A percentile compares a stretch with the other conserved stretches of the same genome.
phyloP scores from a whole-genome alignment of 2,797 vertebrate species.

The Phalloptychus januarius region DNA sequence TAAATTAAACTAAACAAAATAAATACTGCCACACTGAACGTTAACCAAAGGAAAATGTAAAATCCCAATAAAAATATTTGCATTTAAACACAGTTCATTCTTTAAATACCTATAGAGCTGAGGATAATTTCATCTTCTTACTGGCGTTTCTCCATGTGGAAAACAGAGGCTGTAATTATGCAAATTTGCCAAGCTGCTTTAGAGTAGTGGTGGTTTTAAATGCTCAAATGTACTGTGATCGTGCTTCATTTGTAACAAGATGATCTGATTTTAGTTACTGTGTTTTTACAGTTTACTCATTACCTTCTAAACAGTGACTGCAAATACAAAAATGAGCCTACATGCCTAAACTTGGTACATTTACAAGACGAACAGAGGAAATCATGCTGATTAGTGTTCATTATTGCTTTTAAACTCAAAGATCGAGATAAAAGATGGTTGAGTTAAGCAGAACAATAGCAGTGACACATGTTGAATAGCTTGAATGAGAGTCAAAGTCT shows the following conservation, averaged over 20 bases:
- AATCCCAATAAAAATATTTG: background rate
- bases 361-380: constrained; percentile 1
- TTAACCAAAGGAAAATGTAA: background rate
- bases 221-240: background rate
- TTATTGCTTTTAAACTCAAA: background rate
- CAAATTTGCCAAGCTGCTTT: background rate
- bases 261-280: background rate
- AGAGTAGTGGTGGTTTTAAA: background rate
- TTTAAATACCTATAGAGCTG: background rate
- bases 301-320: background rate
- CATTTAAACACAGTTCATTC: background rate
- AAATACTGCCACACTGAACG: background rate
- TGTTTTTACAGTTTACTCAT: background rate
- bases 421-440: background rate
- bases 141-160: background rate
- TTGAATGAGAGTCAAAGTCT: background rate
- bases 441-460: background rate
- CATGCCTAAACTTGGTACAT: background rate
- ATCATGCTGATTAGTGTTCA: background rate
- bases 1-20: background rate
- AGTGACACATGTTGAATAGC: background rate
- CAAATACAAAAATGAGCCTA: background rate
- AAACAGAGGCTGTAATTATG: background rate
- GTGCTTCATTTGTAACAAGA: background rate
- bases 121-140: background rate